These are phyloP conservation scores for Erethizon dorsatum DNA, from an alignment of 2,797 vertebrate genomes.

Conservation along the genomic window DNA sequence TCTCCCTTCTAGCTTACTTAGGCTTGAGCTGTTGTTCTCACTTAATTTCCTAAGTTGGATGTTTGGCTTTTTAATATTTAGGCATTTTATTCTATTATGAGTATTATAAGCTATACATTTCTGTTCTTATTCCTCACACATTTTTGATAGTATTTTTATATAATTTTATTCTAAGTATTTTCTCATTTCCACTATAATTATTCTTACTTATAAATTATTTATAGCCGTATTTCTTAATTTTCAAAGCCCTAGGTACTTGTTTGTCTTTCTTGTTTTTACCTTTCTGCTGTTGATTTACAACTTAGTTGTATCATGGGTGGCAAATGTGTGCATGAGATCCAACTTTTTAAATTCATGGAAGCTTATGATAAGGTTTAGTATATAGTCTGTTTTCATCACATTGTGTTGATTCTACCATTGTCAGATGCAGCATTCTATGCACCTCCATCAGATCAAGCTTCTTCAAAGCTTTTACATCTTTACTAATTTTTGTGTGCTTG, in stretches of 20 bases:
- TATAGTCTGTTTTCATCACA: not conserved
- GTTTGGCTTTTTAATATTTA: not conserved
- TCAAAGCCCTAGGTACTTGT: not conserved
- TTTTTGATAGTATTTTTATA: constrained; percentile 44
- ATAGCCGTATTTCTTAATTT: constrained; percentile 29
- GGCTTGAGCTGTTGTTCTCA: not conserved
- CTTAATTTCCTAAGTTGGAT: constrained; percentile 34
- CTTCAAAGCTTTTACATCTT: not conserved
- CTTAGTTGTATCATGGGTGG: not conserved
- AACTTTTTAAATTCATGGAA: not conserved
- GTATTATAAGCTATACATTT: not conserved
- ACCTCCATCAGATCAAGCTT: not conserved
- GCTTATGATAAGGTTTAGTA: not conserved
- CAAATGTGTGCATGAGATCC: not conserved
- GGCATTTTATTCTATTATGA: not conserved
- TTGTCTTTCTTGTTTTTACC: not conserved
- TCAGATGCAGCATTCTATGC: not conserved
- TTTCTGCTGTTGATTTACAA: constrained; percentile 24
- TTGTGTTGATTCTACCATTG: not conserved
- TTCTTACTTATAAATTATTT: not conserved
- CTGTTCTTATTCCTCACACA: not conserved
- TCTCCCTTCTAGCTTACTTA: constrained; percentile 22
- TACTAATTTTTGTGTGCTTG: not conserved
- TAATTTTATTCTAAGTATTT: constrained; percentile 54
- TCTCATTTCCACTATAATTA: constrained; percentile 37